Conservation (phyloP, 2,113 vertebrate species). For the Sphyrna mokarran region DNA sequence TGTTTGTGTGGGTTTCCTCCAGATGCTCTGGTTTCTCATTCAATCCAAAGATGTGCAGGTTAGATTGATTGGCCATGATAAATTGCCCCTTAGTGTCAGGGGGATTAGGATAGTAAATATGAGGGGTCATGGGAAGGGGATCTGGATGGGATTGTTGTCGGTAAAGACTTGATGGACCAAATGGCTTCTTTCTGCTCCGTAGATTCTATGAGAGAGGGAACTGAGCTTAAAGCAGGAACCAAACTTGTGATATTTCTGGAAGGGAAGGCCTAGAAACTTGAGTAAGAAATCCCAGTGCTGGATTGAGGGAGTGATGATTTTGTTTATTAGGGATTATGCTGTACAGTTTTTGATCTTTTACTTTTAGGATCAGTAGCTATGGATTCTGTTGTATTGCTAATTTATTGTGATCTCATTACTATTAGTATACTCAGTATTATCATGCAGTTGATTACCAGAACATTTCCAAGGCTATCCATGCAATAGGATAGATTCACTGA, state of each 20-base stretch:
- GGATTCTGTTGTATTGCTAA: neutral
- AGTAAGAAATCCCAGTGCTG: neutral
- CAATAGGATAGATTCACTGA: neutral
- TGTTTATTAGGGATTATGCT: neutral
- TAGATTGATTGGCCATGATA: no score
- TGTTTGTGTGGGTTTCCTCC: no score
- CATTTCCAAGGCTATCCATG: neutral
- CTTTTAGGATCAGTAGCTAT: neutral
- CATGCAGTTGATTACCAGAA: neutral
- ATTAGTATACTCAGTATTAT: neutral
- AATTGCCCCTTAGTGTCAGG: no score
- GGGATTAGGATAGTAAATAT: no score
- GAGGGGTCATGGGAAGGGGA: no score
- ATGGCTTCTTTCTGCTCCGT: no score
- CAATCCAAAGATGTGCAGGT: no score
- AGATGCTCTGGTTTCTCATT: no score
- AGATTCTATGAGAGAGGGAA: neutral
- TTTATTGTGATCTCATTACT: neutral
- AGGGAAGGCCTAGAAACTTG: neutral
- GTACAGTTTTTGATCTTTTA: neutral
- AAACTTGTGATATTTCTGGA: neutral
- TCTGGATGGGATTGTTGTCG: no score
- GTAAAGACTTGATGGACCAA: no score
- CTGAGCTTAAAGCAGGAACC: neutral
- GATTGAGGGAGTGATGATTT: neutral